These are phyloP conservation scores for Aegotheles bennettii DNA, from an alignment of 2,113 vertebrate species.

Conservation along the genomic window DNA sequence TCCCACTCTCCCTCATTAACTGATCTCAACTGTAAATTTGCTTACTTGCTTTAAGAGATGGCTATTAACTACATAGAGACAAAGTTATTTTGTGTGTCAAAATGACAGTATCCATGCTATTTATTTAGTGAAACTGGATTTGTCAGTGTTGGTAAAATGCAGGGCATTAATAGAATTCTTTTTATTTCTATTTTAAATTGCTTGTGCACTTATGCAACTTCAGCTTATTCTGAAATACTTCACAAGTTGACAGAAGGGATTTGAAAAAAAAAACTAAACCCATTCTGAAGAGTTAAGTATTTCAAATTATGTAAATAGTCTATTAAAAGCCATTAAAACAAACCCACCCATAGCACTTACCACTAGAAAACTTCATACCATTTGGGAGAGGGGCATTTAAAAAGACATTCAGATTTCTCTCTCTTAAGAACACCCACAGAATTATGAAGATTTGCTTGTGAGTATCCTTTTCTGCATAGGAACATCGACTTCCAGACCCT, in stretches of 20 bases:
- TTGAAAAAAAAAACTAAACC: not conserved
- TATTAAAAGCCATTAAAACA: not conserved
- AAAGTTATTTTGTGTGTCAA: conserved; percentile 21
- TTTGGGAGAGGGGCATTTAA: not conserved
- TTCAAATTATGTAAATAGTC: not conserved
- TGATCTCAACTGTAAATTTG: conserved; percentile 30
- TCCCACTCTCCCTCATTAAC: conserved; percentile 41
- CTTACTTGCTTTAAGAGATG: conserved; percentile 25
- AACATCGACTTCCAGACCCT: not conserved
- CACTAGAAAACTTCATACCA: not conserved
- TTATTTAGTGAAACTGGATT: not conserved
- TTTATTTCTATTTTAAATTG: conserved; percentile 3
- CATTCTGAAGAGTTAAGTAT: not conserved
- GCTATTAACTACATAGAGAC: not conserved
- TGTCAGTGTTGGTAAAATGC: not conserved
- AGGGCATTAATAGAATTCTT: not conserved
- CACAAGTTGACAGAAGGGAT: not conserved
- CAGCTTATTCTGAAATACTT: not conserved
- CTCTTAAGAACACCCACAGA: not conserved
- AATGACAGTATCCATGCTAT: not conserved
- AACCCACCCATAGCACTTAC: not conserved
- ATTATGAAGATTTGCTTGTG: not conserved
- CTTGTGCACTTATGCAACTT: not conserved
- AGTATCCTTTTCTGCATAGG: not conserved
- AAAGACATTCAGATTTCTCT: not conserved